Percentiles rank a stretch among this genome's conserved stretches.
Conservation (phyloP, 1,140 invertebrate species). For the Drosophila bipectinata region DNA sequence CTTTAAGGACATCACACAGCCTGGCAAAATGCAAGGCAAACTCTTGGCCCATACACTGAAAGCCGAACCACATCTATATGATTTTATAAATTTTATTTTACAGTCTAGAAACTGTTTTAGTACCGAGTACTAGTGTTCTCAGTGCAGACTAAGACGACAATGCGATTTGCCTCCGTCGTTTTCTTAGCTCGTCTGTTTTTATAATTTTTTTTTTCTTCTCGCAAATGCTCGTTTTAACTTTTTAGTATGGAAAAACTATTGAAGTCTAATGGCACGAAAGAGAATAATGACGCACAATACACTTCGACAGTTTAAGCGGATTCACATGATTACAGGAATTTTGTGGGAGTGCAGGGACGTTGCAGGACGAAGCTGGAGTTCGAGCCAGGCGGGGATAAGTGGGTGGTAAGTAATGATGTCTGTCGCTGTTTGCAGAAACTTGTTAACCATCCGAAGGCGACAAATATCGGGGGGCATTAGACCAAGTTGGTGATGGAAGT, state of each 20-base stretch:
- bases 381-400: neutral
- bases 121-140: conserved; percentile 4
- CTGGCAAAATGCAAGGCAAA: conserved; percentile 18
- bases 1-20: conserved; percentile 5
- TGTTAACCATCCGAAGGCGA: conserved; percentile 76
- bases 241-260: conserved; percentile 80
- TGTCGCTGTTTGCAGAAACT: conserved; percentile 76
- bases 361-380: neutral
- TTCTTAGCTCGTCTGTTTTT: conserved; percentile 14
- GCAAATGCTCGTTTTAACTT: conserved; percentile 23
- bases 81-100: too few relatives aligned
- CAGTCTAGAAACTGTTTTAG: too few relatives aligned
- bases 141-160: conserved; percentile 54
- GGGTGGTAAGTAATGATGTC: conserved; percentile 70
- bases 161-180: conserved; percentile 64
- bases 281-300: conserved; percentile 83
- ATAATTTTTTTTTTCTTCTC: conserved; percentile 11
- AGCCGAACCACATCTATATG: neutral
- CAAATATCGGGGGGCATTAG: conserved; percentile 70
- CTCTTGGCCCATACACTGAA: conserved; percentile 8
- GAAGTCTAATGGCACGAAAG: conserved; percentile 83
- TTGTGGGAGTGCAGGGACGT: conserved; percentile 10
- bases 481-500: conserved; percentile 37
- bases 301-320: conserved; percentile 79
- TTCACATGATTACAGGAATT: conserved; percentile 73